These are phyloP conservation scores for Lycocorax pyrrhopterus DNA, from an alignment of 2,113 vertebrate genomes.

Conservation along the genomic window DNA sequence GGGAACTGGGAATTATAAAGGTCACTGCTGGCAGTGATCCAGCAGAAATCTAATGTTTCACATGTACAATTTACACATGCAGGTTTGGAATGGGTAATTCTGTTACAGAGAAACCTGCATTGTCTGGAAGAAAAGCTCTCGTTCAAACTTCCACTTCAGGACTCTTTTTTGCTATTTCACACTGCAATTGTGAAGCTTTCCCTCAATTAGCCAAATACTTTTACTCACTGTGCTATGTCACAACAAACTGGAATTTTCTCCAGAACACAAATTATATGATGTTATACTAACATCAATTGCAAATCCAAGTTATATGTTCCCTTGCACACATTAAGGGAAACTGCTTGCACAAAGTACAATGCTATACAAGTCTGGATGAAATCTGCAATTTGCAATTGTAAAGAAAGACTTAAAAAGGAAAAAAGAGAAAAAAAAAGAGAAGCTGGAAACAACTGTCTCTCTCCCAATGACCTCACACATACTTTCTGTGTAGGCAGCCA, in stretches of 20 bases:
- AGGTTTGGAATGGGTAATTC: not conserved
- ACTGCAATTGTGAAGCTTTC: not conserved
- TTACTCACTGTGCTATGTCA: not conserved
- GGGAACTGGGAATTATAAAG: not conserved
- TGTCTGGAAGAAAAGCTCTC: not conserved
- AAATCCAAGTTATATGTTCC: not conserved
- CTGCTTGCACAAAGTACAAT: not conserved
- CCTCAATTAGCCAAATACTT: not conserved
- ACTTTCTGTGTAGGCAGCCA: not conserved
- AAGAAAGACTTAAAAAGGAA: not conserved
- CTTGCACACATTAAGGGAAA: not conserved
- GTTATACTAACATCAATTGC: not conserved
- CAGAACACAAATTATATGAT: not conserved
- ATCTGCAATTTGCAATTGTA: conserved; percentile 16
- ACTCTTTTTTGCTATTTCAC: not conserved
- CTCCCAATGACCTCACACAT: not conserved
- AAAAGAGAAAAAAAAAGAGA: not conserved
- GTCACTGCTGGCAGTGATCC: not conserved
- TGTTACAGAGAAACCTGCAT: not conserved
- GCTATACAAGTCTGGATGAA: not conserved
- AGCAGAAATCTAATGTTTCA: not conserved
- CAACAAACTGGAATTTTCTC: not conserved
- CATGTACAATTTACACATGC: not conserved
- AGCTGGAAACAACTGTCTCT: not conserved
- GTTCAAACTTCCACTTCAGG: not conserved